Evolutionary conservation across 1,140 invertebrate species (phyloP).

Genomic region (Hydropsyche tenuis): DNA sequence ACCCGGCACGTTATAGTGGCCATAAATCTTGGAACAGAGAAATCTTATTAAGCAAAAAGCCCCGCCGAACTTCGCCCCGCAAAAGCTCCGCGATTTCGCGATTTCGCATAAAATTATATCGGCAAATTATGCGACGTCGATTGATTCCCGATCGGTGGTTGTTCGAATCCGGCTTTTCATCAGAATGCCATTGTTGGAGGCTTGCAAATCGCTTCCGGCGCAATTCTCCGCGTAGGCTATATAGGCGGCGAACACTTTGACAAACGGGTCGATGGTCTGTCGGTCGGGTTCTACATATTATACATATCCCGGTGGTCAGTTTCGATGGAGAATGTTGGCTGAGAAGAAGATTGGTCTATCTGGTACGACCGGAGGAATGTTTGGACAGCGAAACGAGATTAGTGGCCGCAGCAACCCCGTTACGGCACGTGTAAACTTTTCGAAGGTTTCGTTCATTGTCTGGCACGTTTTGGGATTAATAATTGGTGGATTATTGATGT

Average conservation of each 20-base stretch:
- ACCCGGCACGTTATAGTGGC: not conserved
- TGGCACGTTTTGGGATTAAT: too few species aligned
- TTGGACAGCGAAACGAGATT: slow-evolving; percentile 13
- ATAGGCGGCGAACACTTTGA: slow-evolving; percentile 5
- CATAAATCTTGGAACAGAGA: slow-evolving; percentile 1
- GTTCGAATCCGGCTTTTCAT: too few species aligned
- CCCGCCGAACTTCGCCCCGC: too few species aligned
- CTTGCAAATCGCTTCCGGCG: slow-evolving; percentile 13
- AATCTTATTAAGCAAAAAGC: too few species aligned
- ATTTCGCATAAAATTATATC: too few species aligned
- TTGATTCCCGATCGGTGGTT: too few species aligned
- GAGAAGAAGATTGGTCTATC: not conserved
- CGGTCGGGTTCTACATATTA: too few species aligned
- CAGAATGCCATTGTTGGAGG: not conserved
- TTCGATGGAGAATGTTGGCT: not conserved
- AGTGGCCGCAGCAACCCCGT: slow-evolving; percentile 9
- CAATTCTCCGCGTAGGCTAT: not conserved
- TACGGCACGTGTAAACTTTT: not conserved
- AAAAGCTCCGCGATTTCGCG: too few species aligned
- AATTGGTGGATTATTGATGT: not conserved
- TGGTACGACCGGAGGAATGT: not conserved
- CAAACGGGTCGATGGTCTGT: slow-evolving; percentile 4
- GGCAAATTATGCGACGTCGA: too few species aligned
- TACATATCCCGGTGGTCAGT: too few species aligned
- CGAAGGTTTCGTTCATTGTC: too few species aligned